Evolutionary conservation across 2,888 invertebrate species (phyloP), one percentile per base, ranked within the genome.

Genomic region (Automeris io): DNA sequence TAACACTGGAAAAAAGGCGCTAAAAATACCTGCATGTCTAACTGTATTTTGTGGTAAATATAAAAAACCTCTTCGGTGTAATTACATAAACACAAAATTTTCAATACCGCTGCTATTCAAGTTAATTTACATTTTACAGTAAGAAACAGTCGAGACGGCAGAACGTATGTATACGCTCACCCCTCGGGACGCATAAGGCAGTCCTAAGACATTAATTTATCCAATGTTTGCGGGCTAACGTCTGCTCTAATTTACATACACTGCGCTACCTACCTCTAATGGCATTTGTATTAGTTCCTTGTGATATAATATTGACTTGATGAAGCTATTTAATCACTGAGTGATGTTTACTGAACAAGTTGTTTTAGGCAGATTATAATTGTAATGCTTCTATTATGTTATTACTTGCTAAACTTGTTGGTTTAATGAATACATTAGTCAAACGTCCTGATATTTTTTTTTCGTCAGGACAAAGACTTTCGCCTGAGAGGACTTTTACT

Each of bases 221-320:
- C 61, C 68, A 65, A 61, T 74, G 71, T 75, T 78, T 75, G 72
- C 63, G 67, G 69, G 60, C 52, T 66, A 69, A 58, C 66, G 71
- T 72, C 67, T 69, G 49, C 59, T 63, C 57, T 64, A 68, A 78
- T 79, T 78, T 78, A 68, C 76, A 79, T 78, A 70, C 57, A 59
- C 59, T 57, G 57, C 49, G 61, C 57, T 61, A 49, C 56, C 54
- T 56, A 55, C 41, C 52, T 53, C 52, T 69, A 70, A 67, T 61
- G 57, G 61, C 50, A 55, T 69, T 62, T 54, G 46, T 57, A 65
- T 68, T 63, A 61, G 56, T 54, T 55, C 50, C 51, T 54, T 41
- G 39, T 45, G 39, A 39, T 40, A 31, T 43, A 35, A 47, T 39
- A 45, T 44, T 51, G 49, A 54, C 48, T 50, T 57, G 62, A 60